Evolutionary conservation across 2,113 vertebrate species (phyloP), one percentile per base, ranked within the genome.

Genomic region (Pycnonotus jocosus): DNA sequence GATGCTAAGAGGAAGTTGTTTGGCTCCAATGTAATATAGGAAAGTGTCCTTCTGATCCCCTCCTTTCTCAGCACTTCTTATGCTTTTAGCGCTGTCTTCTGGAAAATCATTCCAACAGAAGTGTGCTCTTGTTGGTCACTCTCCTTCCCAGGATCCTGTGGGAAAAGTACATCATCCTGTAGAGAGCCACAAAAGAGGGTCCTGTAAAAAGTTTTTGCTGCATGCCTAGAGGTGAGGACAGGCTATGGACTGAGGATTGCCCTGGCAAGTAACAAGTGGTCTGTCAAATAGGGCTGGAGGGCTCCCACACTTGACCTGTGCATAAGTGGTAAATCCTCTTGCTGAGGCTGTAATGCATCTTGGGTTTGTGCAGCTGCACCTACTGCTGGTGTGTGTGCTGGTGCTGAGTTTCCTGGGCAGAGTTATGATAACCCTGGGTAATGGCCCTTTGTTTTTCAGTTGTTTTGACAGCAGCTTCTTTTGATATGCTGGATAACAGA

Each of bases 381-480:
- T 77, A 3, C 47, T 66, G 60, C 47, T 89, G 5, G 2, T 25
- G 37, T 19, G 4, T 1, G 0, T 50, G 44, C 58, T 14, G 8
- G 30, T 4, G 22, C 31, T 70, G 23, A 35, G 35, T 77, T 62
- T 70, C 0, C 2, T 27, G 10, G 38, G 48, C 31, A 21, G 33
- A 56, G 57, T 14, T 73, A 8, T 1, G 20, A 44, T 81, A 84
- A 25, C 37, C 22, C 37, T 58, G 24, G 10, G 3, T 57, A 45
- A 14, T 27, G 15, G 21, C 19, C 3, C 0, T 40, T 60, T 4
- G 7, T 7, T 73, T 64, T 54, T 84, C 33, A 27, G 19, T 51
- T 80, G 15, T 72, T 92, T 15, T 45, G 35, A 11, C 30, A n/a
- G 44, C 45, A 88, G 0, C 35, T 76, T 30, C 60, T 64, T 62